Evolutionary conservation across 2,888 invertebrate species (phyloP).

Genomic region (Rhabditophanes sp.): DNA sequence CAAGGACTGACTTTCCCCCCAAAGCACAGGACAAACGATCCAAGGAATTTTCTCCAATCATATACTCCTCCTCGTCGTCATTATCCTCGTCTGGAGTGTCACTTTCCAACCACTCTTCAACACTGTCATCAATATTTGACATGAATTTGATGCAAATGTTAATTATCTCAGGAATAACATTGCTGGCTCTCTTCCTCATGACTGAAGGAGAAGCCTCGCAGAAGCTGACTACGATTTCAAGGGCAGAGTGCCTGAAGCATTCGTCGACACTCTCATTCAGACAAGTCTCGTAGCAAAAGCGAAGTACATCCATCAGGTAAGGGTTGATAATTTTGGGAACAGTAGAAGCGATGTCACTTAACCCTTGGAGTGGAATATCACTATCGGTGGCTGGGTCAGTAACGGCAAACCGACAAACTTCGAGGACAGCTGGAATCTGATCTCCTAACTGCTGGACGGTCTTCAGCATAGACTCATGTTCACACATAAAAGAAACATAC

Average conservation of each 20-base stretch:
- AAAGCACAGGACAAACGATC: constrained; percentile 93
- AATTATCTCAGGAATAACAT: constrained; percentile 60
- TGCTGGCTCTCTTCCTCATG: constrained; percentile 75
- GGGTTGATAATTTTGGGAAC: constrained; percentile 78
- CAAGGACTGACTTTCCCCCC: constrained; percentile 77
- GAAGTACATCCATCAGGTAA: constrained; percentile 68
- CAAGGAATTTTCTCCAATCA: constrained; percentile 84
- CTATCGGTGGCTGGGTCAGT: constrained; percentile 67
- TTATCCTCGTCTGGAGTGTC: constrained; percentile 66
- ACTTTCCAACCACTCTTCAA: constrained; percentile 68
- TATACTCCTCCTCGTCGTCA: constrained; percentile 58
- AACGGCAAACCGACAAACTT: constrained; percentile 55
- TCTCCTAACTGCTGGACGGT: constrained; percentile 75
- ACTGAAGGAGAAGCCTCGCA: constrained; percentile 89
- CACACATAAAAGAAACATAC: constrained; percentile 60
- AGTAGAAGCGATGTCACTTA: constrained; percentile 81
- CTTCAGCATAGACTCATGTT: constrained; percentile 79
- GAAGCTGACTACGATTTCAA: constrained; percentile 68
- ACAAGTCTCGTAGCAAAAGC: constrained; percentile 53
- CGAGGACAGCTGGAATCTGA: constrained; percentile 55
- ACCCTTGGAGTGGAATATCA: constrained; percentile 64
- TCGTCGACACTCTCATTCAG: constrained; percentile 46
- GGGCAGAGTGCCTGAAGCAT: constrained; percentile 68
- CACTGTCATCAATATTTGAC: constrained; percentile 83
- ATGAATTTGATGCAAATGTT: constrained; percentile 77